Base-by-base conservation (phyloP, 2,113 vertebrate species). In the Colinus virginianus region DNA sequence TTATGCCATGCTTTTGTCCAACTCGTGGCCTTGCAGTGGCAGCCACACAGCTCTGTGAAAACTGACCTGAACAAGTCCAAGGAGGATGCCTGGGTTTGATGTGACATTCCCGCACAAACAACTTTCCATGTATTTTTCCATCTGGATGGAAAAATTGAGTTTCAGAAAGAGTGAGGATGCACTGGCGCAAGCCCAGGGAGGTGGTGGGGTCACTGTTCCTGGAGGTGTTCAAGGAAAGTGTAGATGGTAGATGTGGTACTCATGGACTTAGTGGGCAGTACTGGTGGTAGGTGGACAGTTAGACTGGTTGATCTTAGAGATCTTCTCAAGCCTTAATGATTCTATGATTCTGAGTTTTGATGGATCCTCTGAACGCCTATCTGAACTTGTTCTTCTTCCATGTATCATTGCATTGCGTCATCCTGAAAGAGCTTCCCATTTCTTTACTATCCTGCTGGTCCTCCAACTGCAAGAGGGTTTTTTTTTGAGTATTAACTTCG, bases 1-100 rank as follows among this genome's bases (percentile, higher is more conserved):
- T 34, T 38, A 9, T 26, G 14, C n/a, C 25, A n/a, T 70, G 71
- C 16, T 88, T 88, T 71, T 78, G 12, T 42, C 56, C 42, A 53
- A 2, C 42, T n/a, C 8, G 1, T 45, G 58, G 15, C 66, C 45
- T 42, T 48, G 22, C 56, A 38, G 15, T 21, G 0, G 0, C 5
- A 4, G 51, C 8, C 40, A 32, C 1, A 16, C 4, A 76, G 7
- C 58, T 55, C 13, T 22, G 17, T 63, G 80, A 53, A 59, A 76
- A 36, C 34, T 59, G 9, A 5, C 51, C 28, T 28, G 38, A 53
- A 30, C 13, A 43, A 23, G 18, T 63, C 32, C 46, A 56, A 2
- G 32, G 34, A 48, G 9, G 19, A 19, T 67, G 38, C 26, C 26
- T 56, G 59, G 11, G 22, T 68, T 56, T 1, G 3, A 12, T 38